A percentile compares a stretch with the other conserved stretches of the same genome.
Evolutionary conservation across 1,140 invertebrate genomes (phyloP).

Genomic region (Mercenaria mercenaria): DNA sequence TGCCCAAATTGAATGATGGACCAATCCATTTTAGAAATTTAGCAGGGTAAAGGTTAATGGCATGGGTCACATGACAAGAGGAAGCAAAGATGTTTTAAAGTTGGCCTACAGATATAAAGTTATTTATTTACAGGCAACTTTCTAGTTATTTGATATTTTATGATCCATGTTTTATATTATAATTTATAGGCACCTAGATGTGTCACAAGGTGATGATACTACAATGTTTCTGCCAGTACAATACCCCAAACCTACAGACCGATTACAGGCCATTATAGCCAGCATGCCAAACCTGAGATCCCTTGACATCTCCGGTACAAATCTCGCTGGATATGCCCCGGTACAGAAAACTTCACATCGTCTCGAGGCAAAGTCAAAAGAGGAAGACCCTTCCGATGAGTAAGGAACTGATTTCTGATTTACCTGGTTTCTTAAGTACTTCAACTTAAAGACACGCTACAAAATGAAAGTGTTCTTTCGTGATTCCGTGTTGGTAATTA

Average conservation of each 20-base stretch:
- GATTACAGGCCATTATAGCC: slow-evolving; percentile 90
- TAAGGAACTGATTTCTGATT: not conserved
- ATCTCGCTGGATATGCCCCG: slow-evolving; percentile 92
- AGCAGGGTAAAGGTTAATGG: too few species aligned
- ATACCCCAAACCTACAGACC: slow-evolving; percentile 88
- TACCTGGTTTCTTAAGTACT: too few species aligned
- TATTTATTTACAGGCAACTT: too few species aligned
- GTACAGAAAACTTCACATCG: slow-evolving; percentile 63
- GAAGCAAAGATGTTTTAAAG: too few species aligned
- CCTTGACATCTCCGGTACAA: slow-evolving; percentile 96
- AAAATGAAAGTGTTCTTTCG: too few species aligned
- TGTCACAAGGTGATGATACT: slow-evolving; percentile 90
- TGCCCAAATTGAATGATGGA: too few species aligned
- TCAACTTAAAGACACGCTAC: too few species aligned
- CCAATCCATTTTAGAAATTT: too few species aligned
- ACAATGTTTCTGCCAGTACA: slow-evolving; percentile 77
- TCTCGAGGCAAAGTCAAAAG: slow-evolving; percentile 32
- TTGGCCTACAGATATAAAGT: too few species aligned
- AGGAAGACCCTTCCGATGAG: slow-evolving; percentile 6
- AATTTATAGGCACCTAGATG: slow-evolving; percentile 91
- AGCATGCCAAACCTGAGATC: slow-evolving; percentile 92
- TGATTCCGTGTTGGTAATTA: too few species aligned
- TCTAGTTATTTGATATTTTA: too few species aligned
- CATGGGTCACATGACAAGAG: too few species aligned
- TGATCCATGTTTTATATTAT: not conserved